phyloP scores from a whole-genome alignment of 1,140 invertebrate genomes.

The Drosophila sucinea region DNA sequence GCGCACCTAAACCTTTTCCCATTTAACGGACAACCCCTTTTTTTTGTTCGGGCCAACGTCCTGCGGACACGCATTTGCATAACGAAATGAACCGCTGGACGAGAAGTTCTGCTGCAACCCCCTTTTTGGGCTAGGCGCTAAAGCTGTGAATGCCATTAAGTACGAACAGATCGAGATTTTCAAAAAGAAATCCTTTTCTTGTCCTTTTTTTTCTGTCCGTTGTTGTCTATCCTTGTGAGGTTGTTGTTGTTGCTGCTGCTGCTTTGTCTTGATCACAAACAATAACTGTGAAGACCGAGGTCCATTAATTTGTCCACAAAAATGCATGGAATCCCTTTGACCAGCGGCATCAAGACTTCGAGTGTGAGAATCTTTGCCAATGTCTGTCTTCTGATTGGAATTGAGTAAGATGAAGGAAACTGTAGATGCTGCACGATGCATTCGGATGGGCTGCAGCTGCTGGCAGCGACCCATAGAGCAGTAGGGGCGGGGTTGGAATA shows the following conservation, averaged over 20 bases:
- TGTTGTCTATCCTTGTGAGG: background rate
- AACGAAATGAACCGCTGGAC: slow-evolving; percentile 43
- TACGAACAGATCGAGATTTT: slow-evolving; percentile 2
- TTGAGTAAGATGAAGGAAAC: background rate
- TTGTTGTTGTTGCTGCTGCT: background rate
- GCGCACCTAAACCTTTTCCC: slow-evolving; percentile 20
- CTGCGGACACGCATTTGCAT: slow-evolving; percentile 61
- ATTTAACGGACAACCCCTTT: slow-evolving; percentile 48
- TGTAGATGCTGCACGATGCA: slow-evolving; percentile 31
- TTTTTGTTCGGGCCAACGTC: slow-evolving; percentile 37
- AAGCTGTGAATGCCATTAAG: slow-evolving; percentile 17
- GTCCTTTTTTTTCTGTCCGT: slow-evolving; percentile 16
- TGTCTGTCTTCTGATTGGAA: slow-evolving; percentile 41
- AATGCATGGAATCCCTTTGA: slow-evolving; percentile 35
- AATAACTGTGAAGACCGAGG: slow-evolving; percentile 43
- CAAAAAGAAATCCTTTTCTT: slow-evolving; percentile 24
- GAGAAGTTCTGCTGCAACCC: slow-evolving; percentile 44
- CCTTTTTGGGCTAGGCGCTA: slow-evolving; percentile 11
- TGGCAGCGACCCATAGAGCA: background rate
- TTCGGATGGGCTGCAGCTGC: slow-evolving; percentile 3
- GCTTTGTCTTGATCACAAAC: slow-evolving; percentile 13
- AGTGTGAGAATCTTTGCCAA: slow-evolving; percentile 50
- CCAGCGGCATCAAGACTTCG: slow-evolving; percentile 15
- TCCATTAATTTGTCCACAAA: slow-evolving; percentile 70
- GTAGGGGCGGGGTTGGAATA: slow-evolving; percentile 3